These are phyloP conservation scores for Lagopus muta DNA, from an alignment of 2,113 vertebrate genomes.

Conservation along the genomic window DNA sequence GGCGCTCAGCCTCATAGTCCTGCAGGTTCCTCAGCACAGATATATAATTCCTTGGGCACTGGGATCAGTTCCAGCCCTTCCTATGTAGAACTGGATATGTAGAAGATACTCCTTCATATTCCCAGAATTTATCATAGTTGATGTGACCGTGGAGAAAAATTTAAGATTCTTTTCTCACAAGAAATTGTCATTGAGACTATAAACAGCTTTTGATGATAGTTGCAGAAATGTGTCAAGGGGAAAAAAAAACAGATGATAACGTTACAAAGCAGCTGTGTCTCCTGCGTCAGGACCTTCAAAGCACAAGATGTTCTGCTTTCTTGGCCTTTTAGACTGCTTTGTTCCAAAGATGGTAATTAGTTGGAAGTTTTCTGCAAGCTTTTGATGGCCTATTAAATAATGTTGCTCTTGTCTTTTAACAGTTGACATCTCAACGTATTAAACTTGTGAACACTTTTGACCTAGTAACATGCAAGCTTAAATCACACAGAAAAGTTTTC, in stretches of 20 bases:
- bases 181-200: neutral
- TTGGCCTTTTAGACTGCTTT: slow-evolving; percentile 12
- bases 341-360: neutral
- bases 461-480: neutral
- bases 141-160: neutral
- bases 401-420: neutral
- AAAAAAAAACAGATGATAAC: neutral
- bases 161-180: neutral
- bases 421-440: neutral
- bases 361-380: neutral
- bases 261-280: neutral
- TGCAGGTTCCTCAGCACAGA: neutral
- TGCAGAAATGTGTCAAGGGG: neutral
- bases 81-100: neutral
- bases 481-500: neutral
- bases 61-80: neutral
- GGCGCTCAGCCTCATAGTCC: neutral
- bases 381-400: slow-evolving; percentile 1
- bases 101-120: neutral
- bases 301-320: neutral
- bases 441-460: neutral
- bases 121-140: neutral
- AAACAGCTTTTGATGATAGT: neutral
- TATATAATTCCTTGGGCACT: neutral
- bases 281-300: neutral